Percentiles rank a stretch among this genome's conserved stretches.
Evolutionary conservation across 2,113 vertebrate genomes (phyloP).

Genomic region (Passer montanus): DNA sequence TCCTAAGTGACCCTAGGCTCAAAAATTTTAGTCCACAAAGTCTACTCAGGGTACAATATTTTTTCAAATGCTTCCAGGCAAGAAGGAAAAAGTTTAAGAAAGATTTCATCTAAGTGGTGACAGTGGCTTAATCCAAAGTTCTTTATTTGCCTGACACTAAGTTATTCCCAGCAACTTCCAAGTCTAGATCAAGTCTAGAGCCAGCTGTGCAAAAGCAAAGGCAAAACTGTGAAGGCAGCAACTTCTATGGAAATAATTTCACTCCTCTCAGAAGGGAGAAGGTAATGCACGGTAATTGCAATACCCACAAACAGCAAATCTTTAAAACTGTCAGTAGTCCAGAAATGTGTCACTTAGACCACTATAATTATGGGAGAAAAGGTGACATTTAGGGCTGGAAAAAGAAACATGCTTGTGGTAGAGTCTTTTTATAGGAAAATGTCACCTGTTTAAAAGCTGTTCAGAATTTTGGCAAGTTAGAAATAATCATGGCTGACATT

Average conservation of each 20-base stretch:
- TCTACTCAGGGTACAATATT: background rate
- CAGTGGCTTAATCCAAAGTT: background rate
- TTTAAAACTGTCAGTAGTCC: conserved; percentile 71
- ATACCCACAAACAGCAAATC: conserved; percentile 66
- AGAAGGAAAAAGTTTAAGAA: background rate
- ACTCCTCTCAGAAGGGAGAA: conserved; percentile 51
- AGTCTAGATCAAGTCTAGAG: conserved; percentile 61
- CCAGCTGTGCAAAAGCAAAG: conserved; percentile 49
- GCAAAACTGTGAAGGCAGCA: conserved; percentile 46
- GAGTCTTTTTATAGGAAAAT: conserved; percentile 65
- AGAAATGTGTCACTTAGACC: conserved; percentile 70
- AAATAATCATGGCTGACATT: conserved; percentile 64
- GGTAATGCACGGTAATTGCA: conserved; percentile 69
- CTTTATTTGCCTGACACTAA: background rate
- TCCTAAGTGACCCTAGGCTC: background rate
- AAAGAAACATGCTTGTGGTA: conserved; percentile 60
- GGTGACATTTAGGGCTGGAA: conserved; percentile 49
- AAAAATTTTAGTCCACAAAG: background rate
- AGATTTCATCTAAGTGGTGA: background rate
- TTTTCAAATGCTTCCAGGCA: background rate
- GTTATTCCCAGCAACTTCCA: conserved; percentile 7
- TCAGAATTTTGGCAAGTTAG: conserved; percentile 65
- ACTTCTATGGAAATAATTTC: conserved; percentile 57
- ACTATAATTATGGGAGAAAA: conserved; percentile 67
- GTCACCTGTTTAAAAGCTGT: conserved; percentile 64